Evolutionary conservation across 2,797 vertebrate genomes (phyloP), one percentile per base, ranked within the genome.

Genomic region (Lacerta bilineata): DNA sequence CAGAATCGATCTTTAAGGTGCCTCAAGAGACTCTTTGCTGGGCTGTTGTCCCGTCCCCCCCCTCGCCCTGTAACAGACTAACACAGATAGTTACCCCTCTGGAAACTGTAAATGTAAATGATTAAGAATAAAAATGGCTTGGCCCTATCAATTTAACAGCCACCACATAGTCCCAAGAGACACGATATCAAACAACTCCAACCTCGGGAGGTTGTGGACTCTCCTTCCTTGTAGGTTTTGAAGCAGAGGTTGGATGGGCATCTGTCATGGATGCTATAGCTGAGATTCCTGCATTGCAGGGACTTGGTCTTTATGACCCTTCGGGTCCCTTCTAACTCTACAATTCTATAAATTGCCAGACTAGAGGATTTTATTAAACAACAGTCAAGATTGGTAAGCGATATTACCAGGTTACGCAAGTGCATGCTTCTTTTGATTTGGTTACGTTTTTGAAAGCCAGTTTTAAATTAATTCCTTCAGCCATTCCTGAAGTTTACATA

Each of bases 331-430:
- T 55, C 13, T 13, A 55, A 15, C 13, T 15, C 50, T 55, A 55
- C 50, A 50, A 50, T 50, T 50, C 50, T 55, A 15, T 55, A 55
- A 61, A 43, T 36, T 84, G 39, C 8, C 15, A 55, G 23, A 89
- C 7, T 59, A 39, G 43, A 23, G 66, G 13, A 18, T 25, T 85
- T 18, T 64, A 79, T 6, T 41, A 89, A 80, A 2, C 6, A 93
- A 83, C 2, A 78, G 68, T 27, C 59, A 66, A 74, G 36, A 3
- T 46, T 82, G 8, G 39, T 43, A 90, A 88, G 41, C 27, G 20
- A 3, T 80, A 88, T 4, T 74, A 85, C 46, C 59, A 85, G 33
- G 61, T 23, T 90, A 90, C 18, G 84, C 8, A 20, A 36, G 83
- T 3, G 87, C 0, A 50, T 68, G 25, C 8, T 84, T 5, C 39